A percentile compares a stretch with the other conserved stretches of the same genome.
Evolutionary conservation across 1,140 invertebrate species (phyloP).

Genomic region (Pseudomyrmex cubaensis): DNA sequence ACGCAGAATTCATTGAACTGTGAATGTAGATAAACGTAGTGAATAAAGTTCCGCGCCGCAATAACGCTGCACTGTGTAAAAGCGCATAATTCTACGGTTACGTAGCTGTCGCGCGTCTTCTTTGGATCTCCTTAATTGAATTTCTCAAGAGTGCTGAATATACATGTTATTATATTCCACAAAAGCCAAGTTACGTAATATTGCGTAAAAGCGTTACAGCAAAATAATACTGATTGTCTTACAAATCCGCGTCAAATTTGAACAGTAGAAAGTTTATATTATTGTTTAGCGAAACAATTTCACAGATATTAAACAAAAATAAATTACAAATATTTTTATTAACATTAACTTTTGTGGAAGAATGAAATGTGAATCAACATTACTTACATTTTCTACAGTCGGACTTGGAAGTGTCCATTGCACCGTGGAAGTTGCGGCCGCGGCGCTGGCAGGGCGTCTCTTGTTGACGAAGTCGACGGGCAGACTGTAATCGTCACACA

Average conservation of each 20-base stretch:
- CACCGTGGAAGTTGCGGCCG: slow-evolving; percentile 85
- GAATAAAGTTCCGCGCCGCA: slow-evolving; percentile 48
- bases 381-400: slow-evolving; percentile 87
- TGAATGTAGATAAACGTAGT: slow-evolving; percentile 46
- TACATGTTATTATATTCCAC: not conserved
- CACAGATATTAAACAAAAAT: too few species aligned
- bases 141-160: slow-evolving; percentile 7
- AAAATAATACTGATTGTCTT: too few species aligned
- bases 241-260: too few species aligned
- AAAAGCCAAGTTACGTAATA: too few species aligned
- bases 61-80: slow-evolving; percentile 31
- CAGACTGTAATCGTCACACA: slow-evolving; percentile 92
- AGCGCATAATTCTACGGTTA: slow-evolving; percentile 9
- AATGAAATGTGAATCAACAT: too few species aligned
- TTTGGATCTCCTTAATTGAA: slow-evolving; percentile 26
- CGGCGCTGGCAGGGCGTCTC: slow-evolving; percentile 87
- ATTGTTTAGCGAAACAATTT: not conserved
- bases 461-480: slow-evolving; percentile 91
- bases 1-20: slow-evolving; percentile 58
- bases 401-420: slow-evolving; percentile 87
- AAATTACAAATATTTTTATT: too few species aligned
- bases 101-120: not conserved
- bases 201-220: not conserved
- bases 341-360: too few species aligned
- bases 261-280: not conserved